These are phyloP conservation scores for Halictus ligatus DNA, from an alignment of 2,888 invertebrate genomes.

Conservation along the genomic window DNA sequence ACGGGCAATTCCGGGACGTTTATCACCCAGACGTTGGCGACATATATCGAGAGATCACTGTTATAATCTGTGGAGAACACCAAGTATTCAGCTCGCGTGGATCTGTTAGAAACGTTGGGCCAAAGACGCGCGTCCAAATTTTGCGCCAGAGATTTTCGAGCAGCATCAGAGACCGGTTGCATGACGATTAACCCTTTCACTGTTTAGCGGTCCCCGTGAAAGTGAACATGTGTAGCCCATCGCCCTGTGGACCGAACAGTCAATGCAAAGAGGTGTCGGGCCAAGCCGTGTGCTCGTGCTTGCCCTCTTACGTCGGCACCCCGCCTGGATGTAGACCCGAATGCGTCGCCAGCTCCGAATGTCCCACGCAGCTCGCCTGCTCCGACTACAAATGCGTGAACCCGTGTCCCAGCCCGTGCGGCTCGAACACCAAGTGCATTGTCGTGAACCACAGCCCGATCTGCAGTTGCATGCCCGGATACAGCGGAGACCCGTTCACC, in stretches of 20 bases:
- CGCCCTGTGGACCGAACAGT: constrained; percentile 89
- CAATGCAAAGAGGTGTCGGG: constrained; percentile 87
- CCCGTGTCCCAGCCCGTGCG: constrained; percentile 88
- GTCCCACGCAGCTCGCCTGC: constrained; percentile 87
- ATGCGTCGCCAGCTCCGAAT: constrained; percentile 88
- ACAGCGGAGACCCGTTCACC: constrained; percentile 85
- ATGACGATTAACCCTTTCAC: not conserved
- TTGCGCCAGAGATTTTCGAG: not conserved
- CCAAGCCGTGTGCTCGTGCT: constrained; percentile 88
- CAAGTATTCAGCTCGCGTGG: not conserved
- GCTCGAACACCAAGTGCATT: constrained; percentile 85
- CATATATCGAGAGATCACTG: no score
- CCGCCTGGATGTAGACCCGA: constrained; percentile 89
- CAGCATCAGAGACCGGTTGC: not conserved
- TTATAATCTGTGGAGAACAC: no score
- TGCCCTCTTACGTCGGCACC: constrained; percentile 86
- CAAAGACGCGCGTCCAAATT: not conserved
- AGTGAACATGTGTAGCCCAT: constrained; percentile 87
- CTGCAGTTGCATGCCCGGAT: constrained; percentile 84
- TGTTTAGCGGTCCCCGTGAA: constrained; percentile 58
- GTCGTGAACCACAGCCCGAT: constrained; percentile 85
- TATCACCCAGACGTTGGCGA: no score
- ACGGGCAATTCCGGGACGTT: no score
- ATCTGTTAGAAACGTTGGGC: not conserved
- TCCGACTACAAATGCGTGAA: constrained; percentile 88